Evolutionary conservation across 1,140 invertebrate genomes (phyloP).

Genomic region (Matsumurasca onukii): DNA sequence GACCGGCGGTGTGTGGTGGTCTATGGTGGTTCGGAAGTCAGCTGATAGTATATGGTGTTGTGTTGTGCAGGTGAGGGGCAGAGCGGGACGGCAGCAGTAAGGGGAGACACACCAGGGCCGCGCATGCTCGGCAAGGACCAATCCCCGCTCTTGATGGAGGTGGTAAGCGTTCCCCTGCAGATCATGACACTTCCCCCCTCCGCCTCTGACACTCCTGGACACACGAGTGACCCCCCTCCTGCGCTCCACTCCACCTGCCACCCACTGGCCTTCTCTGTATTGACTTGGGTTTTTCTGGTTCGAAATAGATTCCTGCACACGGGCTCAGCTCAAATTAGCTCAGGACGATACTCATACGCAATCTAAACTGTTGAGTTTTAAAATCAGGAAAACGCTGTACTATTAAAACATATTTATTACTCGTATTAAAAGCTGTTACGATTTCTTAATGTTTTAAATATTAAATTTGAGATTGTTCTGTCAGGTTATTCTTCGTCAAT

Average conservation of each 20-base stretch:
- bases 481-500: too few species aligned
- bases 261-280: background rate
- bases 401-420: too few species aligned
- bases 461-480: too few species aligned
- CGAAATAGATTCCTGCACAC: background rate
- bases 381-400: too few species aligned
- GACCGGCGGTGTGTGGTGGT: too few species aligned
- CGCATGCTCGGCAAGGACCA: constrained; percentile 2
- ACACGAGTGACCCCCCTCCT: constrained; percentile 13
- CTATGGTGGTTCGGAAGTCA: too few species aligned
- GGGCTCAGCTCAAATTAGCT: background rate
- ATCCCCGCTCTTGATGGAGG: constrained; percentile 9
- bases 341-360: background rate
- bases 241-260: background rate
- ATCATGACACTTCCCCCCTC: constrained; percentile 14
- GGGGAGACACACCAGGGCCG: background rate
- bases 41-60: background rate
- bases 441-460: too few species aligned
- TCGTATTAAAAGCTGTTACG: too few species aligned
- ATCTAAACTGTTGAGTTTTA: too few species aligned
- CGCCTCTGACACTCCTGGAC: background rate
- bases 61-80: constrained; percentile 12
- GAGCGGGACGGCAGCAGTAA: background rate
- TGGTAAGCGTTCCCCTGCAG: constrained; percentile 19
- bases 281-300: background rate